Conservation (phyloP, 2,888 invertebrate species). For the Hartigia nigra region DNA sequence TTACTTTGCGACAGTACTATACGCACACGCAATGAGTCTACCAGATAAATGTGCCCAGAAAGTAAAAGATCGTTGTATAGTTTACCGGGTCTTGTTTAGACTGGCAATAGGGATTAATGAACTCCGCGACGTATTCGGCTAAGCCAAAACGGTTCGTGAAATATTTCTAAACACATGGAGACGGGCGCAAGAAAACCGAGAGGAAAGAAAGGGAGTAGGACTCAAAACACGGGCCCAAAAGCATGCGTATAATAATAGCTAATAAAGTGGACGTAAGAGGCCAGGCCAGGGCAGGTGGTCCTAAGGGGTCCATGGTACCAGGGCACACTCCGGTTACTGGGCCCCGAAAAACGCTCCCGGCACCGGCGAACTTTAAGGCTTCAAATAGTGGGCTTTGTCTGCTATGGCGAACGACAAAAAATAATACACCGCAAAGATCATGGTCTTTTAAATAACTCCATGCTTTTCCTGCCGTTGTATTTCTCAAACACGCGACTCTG, state of each 20-base stretch:
- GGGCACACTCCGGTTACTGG: conserved; percentile 53
- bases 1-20: background rate
- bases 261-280: conserved; percentile 60
- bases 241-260: conserved; percentile 63
- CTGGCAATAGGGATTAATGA: conserved; percentile 57
- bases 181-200: conserved; percentile 18
- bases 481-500: background rate
- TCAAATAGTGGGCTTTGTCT: conserved; percentile 43
- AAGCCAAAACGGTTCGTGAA: conserved; percentile 51
- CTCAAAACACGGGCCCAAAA: conserved; percentile 36
- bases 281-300: conserved; percentile 53
- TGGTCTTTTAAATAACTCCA: conserved; percentile 6
- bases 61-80: background rate
- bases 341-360: conserved; percentile 31
- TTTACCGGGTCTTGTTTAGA: conserved; percentile 53
- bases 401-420: conserved; percentile 39
- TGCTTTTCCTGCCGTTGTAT: background rate
- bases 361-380: conserved; percentile 22
- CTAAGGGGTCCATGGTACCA: conserved; percentile 27
- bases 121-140: conserved; percentile 43
- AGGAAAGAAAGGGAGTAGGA: conserved; percentile 17
- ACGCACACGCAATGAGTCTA: background rate
- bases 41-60: background rate
- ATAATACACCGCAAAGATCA: conserved; percentile 6
- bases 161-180: conserved; percentile 61